Conservation (phyloP, 2,797 vertebrate species). For the Emydoidea blandingii region DNA sequence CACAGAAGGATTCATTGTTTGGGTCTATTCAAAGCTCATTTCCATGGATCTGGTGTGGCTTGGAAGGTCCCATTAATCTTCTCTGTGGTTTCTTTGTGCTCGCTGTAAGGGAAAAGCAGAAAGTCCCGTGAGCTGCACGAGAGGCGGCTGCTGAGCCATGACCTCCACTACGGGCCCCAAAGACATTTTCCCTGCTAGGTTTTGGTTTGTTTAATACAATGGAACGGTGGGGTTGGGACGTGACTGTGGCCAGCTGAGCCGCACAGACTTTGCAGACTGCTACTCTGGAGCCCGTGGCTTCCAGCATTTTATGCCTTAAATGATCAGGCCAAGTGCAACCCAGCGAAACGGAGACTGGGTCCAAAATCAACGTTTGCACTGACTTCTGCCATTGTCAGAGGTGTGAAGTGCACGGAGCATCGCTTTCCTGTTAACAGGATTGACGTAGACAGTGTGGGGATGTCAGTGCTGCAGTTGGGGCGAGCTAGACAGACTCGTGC, state of each 20-base stretch:
- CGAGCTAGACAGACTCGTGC: neutral
- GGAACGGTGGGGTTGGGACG: constrained; percentile 17
- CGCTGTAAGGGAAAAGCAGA: neutral
- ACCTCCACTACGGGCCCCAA: constrained; percentile 26
- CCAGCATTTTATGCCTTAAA: neutral
- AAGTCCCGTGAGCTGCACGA: neutral
- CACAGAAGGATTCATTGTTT: constrained; percentile 17
- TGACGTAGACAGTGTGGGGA: constrained; percentile 22
- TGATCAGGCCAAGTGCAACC: neutral
- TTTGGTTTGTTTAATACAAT: neutral
- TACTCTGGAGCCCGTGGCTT: constrained; percentile 41
- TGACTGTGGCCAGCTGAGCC: constrained; percentile 8
- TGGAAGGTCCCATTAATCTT: neutral
- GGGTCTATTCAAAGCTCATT: constrained; percentile 31
- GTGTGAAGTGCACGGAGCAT: neutral
- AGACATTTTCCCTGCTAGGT: constrained; percentile 14
- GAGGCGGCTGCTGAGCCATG: constrained; percentile 16
- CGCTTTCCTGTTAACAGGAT: neutral
- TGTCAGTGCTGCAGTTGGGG: too few relatives aligned
- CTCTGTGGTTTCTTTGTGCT: constrained; percentile 55
- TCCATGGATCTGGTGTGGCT: constrained; percentile 49
- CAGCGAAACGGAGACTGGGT: neutral
- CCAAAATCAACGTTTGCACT: constrained; percentile 70
- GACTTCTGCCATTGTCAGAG: constrained; percentile 67
- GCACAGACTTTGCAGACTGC: constrained; percentile 37